Conservation (phyloP, 2,888 invertebrate genomes). For the Malthinus flaveolus region DNA sequence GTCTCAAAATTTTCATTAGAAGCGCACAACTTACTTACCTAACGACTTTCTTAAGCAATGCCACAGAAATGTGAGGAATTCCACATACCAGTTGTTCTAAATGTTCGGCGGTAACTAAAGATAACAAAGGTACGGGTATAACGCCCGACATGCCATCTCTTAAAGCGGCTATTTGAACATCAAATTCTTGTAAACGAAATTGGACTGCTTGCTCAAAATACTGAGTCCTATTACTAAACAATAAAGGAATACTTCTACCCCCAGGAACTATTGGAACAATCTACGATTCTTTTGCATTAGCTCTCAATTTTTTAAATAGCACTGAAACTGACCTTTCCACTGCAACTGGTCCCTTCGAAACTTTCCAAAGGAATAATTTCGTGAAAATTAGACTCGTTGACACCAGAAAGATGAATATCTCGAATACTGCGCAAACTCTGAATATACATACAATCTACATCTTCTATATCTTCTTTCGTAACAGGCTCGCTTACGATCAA, state of each 20-base stretch:
- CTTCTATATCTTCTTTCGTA: constrained; percentile 64
- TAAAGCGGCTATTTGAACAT: constrained; percentile 62
- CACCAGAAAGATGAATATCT: constrained; percentile 63
- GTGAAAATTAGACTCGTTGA: constrained; percentile 62
- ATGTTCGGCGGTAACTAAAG: constrained; percentile 62
- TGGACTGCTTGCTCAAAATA: constrained; percentile 64
- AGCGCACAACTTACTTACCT: constrained; percentile 52
- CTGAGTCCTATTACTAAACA: constrained; percentile 62
- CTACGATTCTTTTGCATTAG: constrained; percentile 35
- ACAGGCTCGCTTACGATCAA: constrained; percentile 63
- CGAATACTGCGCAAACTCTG: constrained; percentile 63
- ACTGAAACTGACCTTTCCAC: constrained; percentile 52
- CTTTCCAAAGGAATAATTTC: constrained; percentile 65
- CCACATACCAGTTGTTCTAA: constrained; percentile 68
- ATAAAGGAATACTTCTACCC: constrained; percentile 61
- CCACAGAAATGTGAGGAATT: constrained; percentile 63
- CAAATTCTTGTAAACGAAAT: constrained; percentile 65
- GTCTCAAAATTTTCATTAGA: neutral
- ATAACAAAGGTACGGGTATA: constrained; percentile 65
- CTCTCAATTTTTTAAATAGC: too few species aligned
- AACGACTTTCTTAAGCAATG: constrained; percentile 63
- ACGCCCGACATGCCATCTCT: constrained; percentile 67
- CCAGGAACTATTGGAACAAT: constrained; percentile 65
- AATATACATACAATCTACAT: constrained; percentile 61
- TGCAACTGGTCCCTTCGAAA: constrained; percentile 65